phyloP scores from a whole-genome alignment of 2,888 invertebrate species.

The Athrips mouffetella region DNA sequence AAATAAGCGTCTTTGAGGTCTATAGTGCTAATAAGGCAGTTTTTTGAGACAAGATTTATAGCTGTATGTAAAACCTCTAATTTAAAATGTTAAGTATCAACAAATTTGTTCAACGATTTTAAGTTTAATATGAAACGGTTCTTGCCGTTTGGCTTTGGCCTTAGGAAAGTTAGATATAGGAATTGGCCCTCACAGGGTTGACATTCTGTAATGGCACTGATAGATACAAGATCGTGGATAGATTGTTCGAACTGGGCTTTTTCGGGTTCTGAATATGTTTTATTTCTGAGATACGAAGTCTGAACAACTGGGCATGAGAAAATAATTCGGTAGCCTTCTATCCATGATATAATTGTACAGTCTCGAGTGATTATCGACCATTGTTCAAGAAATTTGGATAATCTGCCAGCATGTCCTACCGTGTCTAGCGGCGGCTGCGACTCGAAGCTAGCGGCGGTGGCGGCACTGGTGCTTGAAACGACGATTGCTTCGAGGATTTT shows the following conservation, averaged over 20 bases:
- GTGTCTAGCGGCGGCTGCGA: constrained; percentile 9
- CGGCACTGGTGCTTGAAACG: neutral
- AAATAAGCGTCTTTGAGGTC: constrained; percentile 1
- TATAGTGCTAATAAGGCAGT: neutral
- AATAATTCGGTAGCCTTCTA: constrained; percentile 8
- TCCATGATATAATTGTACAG: constrained; percentile 18
- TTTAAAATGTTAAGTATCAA: neutral
- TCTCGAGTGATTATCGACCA: constrained; percentile 24
- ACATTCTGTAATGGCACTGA: constrained; percentile 9
- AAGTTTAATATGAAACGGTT: neutral
- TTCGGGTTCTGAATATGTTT: neutral
- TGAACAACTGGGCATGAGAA: constrained; percentile 1
- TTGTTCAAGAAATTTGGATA: constrained; percentile 16
- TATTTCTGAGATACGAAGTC: neutral
- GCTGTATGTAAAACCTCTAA: neutral
- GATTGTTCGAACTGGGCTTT: neutral
- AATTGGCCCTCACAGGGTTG: constrained; percentile 4
- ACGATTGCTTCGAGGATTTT: constrained; percentile 7
- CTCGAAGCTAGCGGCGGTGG: neutral
- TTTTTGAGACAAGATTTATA: neutral
- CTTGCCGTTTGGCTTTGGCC: constrained; percentile 5
- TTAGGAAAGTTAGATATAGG: neutral
- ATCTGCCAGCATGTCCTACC: constrained; percentile 19
- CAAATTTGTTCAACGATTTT: neutral
- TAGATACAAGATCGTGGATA: constrained; percentile 1